Conservation (phyloP, 2,888 invertebrate species). For the Syrphus vitripennis region DNA sequence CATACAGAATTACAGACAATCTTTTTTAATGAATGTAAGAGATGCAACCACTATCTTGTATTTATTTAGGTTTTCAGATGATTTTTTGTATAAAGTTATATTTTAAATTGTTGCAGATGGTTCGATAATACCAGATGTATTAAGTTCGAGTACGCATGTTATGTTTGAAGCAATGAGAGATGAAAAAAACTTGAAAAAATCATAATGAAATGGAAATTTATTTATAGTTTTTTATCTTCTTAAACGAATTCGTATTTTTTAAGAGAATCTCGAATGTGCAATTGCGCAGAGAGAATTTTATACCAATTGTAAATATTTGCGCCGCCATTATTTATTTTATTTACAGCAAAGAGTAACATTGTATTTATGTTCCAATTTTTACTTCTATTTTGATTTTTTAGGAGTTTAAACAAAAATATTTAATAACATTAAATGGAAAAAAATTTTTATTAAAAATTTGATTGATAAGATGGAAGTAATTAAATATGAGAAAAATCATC, state of each 20-base stretch:
- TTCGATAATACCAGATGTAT: slow-evolving; percentile 19
- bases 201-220: slow-evolving; percentile 37
- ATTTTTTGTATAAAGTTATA: neutral
- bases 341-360: neutral
- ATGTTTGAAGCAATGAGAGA: neutral
- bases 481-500: too few relatives aligned
- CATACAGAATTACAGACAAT: neutral
- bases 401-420: neutral
- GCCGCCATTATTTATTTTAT: slow-evolving; percentile 30
- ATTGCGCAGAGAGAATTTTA: slow-evolving; percentile 42
- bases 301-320: slow-evolving; percentile 1
- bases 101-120: slow-evolving; percentile 14
- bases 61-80: neutral
- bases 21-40: too few relatives aligned
- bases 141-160: slow-evolving; percentile 51
- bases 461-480: too few relatives aligned
- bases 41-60: neutral
- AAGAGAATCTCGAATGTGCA: neutral
- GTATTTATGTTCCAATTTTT: neutral
- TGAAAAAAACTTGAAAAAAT: neutral
- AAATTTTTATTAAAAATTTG: too few relatives aligned
- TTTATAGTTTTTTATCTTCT: slow-evolving; percentile 33
- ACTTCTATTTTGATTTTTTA: neutral
- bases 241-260: neutral
- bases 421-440: too few relatives aligned